Evolutionary conservation across 2,113 vertebrate genomes (phyloP).

Genomic region (Pipa parva): DNA sequence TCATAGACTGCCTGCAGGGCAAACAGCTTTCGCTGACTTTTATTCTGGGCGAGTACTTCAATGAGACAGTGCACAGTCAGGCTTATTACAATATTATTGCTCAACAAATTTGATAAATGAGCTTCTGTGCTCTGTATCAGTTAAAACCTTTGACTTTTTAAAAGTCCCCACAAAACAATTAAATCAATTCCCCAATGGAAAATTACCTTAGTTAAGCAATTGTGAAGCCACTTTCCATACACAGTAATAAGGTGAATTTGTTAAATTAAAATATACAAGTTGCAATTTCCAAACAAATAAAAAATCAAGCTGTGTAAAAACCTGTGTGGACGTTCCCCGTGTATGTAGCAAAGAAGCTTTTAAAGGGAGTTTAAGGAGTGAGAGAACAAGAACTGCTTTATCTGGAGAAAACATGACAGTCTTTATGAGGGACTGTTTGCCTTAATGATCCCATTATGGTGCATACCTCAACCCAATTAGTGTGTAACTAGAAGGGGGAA

Average conservation of each 20-base stretch:
- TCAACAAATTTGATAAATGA: conserved; percentile 42
- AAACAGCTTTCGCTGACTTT: conserved; percentile 30
- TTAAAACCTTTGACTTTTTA: conserved; percentile 22
- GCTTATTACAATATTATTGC: conserved; percentile 43
- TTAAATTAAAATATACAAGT: conserved; percentile 41
- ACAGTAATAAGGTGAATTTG: conserved; percentile 37
- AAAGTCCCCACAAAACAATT: conserved; percentile 40
- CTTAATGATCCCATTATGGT: conserved; percentile 54
- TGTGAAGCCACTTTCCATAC: conserved; percentile 27
- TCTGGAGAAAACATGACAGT: conserved; percentile 49
- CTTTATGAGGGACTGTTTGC: conserved; percentile 55
- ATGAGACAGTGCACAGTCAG: conserved; percentile 17
- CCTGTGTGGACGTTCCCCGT: conserved; percentile 12
- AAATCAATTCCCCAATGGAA: conserved; percentile 41
- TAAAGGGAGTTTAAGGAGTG: conserved; percentile 33
- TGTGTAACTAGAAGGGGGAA: conserved; percentile 55
- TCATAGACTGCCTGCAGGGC: conserved; percentile 38
- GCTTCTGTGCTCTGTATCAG: conserved; percentile 39
- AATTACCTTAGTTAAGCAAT: conserved; percentile 39
- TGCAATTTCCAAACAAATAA: conserved; percentile 43
- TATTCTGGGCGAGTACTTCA: conserved; percentile 33
- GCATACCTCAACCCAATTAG: conserved; percentile 64
- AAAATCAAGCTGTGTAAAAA: conserved; percentile 38
- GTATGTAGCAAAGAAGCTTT: conserved; percentile 22
- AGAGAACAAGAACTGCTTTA: conserved; percentile 45